Evolutionary conservation across 2,113 vertebrate species (phyloP), one percentile per base, ranked within the genome.

Genomic region (Mugil cephalus): DNA sequence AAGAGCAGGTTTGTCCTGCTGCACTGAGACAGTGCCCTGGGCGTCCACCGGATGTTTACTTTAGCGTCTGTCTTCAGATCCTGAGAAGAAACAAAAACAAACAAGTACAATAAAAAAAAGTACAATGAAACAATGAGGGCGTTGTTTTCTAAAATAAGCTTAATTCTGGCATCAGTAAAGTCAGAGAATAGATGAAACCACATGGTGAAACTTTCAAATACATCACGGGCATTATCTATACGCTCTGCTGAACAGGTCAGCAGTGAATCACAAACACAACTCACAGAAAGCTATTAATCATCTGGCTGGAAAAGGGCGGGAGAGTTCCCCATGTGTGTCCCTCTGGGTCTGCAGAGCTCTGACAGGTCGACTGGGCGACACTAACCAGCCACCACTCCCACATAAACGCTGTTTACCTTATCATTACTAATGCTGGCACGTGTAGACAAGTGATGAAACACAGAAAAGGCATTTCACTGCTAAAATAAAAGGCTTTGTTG

Each of bases 1-100:
- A 12, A 70, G 24, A 86, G 70, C 88, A 83, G 86, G 88, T 88
- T 81, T 40, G 19, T 77, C 88, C 65, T 78, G 88, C 67, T 80
- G 59, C 6, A 7, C 59, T 10, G 40, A 78, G 3, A 24, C 52
- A 47, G 3, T 1, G 6, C 51, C 53, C 10, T 35, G 46, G 65
- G 83, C 34, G 3, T 63, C n/a, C 10, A 34, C n/a, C 10, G 9
- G 21, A 40, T 53, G 39, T 65, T 83, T 74, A 38, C 9, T 64
- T 39, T 71, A 18, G n/a, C 13, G 40, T 72, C 50, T 60, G 21
- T 46, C 30, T 17, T 35, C n/a, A 18, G 6, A 82, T 21, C 34
- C 45, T 10, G 50, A 51, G 40, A 50, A 1, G 17, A 69, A 52
- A 69, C 50, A 45, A 45, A 69, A 77, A 80, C 46, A 69, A 30